Base-by-base conservation (phyloP, 30 jellyfish, hydroid and myxozoan species). In the Hydractinia symbiolongicarpus region DNA sequence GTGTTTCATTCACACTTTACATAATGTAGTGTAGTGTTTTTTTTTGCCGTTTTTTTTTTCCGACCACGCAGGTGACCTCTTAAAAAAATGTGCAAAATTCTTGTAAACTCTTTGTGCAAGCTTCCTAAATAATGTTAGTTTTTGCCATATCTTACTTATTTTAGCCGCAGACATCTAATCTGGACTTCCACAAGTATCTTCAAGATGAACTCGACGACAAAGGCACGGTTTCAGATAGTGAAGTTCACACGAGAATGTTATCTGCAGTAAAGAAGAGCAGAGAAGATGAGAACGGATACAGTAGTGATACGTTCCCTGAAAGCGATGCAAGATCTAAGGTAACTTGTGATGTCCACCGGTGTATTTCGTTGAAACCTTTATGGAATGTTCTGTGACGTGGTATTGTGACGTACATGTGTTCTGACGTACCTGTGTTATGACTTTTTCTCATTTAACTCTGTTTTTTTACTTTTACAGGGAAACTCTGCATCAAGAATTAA, bases 211-310 rank as follows among this genome's bases (percentile, higher is more conserved):
- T 11, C 15, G 85, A 77, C 13, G 85, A 77, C 16, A 77, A 66
- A 60, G 78, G 85, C 75, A 52, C 78, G 5, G 85, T 77, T 5
- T 77, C 85, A 8, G 85, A 77, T 77, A 77, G 79, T 54, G 85
- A 77, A 77, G 54, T 77, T 11, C 78, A 54, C 30, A 50, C 40
- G 81, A 52, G 75, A 5, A 55, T 53, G 9, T 19, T 56, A 49
- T 19, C 54, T 17, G 10, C 77, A 7, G 50, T 56, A 52, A 77
- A 54, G 40, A 49, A 7, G n/a, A 55, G 60, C 17, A 54, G 40
- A 30, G 17, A 77, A 6, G 55, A 11, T 10, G 30, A 50, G 9
- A 56, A 53, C 40, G 85, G 85, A 21, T 77, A 77, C 55, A 54
- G 55, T 15, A 77, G 85, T 54, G 85, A 77, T 77, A 51, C 44